Evolutionary conservation across 2,113 vertebrate species (phyloP).

Genomic region (Illadopsis cleaveri): DNA sequence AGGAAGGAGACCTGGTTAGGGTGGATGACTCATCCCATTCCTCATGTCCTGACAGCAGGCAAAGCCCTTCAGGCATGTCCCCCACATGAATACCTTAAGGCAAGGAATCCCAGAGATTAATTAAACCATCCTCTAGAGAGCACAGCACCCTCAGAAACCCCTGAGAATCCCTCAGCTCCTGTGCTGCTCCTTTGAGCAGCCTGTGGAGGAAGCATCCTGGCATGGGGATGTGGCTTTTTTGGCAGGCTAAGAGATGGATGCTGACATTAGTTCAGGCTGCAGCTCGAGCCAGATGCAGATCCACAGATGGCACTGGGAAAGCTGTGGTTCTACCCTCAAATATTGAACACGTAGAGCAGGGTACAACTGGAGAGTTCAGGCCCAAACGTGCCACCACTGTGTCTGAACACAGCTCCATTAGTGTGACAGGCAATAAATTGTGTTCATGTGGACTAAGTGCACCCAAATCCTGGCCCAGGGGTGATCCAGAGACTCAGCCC

Average conservation of each 20-base stretch:
- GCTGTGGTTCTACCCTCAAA: not conserved
- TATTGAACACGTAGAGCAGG: accelerated
- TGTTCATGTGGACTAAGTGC: not conserved
- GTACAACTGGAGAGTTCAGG: not conserved
- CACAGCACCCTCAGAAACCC: not conserved
- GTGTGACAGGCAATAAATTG: not conserved
- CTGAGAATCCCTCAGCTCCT: not conserved
- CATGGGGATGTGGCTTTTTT: not conserved
- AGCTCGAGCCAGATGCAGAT: not conserved
- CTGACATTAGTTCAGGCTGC: not conserved
- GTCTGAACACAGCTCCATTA: not conserved
- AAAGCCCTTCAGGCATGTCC: not conserved
- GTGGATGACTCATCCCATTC: not conserved
- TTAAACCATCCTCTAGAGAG: not conserved
- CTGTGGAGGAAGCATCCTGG: not conserved
- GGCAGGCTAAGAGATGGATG: not conserved
- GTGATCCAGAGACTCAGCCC: not conserved
- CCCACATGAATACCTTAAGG: not conserved
- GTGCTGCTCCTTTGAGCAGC: not conserved
- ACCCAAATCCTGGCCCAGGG: not conserved
- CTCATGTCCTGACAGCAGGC: not conserved
- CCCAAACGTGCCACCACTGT: not conserved
- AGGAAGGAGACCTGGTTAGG: not conserved
- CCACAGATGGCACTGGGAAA: not conserved
- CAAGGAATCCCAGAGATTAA: not conserved